Base-by-base conservation (phyloP, 1,140 invertebrate genomes). In the Leucophenga varia region DNA sequence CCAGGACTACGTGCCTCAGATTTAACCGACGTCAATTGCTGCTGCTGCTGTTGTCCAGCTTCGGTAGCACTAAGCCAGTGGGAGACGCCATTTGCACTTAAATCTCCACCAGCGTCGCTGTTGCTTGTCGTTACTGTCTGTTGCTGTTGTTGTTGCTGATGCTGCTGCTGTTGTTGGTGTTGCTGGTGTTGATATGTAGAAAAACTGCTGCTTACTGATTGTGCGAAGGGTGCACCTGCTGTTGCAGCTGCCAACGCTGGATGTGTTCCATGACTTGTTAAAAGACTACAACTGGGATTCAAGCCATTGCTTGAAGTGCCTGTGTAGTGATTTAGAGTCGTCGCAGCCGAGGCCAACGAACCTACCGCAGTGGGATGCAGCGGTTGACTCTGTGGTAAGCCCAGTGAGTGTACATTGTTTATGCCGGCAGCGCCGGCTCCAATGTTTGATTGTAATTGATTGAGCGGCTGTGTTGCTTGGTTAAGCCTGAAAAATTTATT, bases 1-100 rank as follows among this genome's bases (percentile, higher is more conserved):
- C 56, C 55, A 2, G 72, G 73, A 40, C 72, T 75, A 35, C 73
- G 68, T 2, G 61, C 72, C 44, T 75, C 73, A 16, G 73, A 71
- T 42, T 75, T 75, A 5, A 75, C 73, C 5, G 67, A 49, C 3
- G 69, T 48, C 42, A 31, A 50, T 20, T 54, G 52, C 32, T 34
- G 32, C 32, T 34, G 32, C 32, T 34, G 32, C 32, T 34, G 32
- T 54, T 52, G 20, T 53, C 61, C 47, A 57, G 50, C 59, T 52
- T 70, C 52, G 52, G 65, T 17, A 46, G 52, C 58, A 55, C 28
- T 43, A 36, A 61, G 32, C 61, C 63, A 44, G 58, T 63, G 34
- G 44, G 58, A 41, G 60, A 67, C 57, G 9, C 39, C 51, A 34
- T n/a, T n/a, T n/a, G 31, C 13, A 14, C n/a, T 34, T 32, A 47